phyloP scores from a whole-genome alignment of 1,140 invertebrate genomes.

The Zaprionus inermis region DNA sequence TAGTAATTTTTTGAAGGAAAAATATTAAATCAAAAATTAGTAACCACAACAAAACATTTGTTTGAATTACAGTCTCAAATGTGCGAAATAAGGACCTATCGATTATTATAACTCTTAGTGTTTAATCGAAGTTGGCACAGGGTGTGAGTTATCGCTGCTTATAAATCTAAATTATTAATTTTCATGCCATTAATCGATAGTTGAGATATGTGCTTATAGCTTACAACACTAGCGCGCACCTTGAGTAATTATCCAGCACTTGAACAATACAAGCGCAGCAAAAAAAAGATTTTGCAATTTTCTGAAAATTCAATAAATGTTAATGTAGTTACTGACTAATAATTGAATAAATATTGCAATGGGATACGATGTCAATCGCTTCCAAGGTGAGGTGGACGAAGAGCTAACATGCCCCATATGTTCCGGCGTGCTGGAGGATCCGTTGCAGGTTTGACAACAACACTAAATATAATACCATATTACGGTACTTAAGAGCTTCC shows the following conservation, averaged over 20 bases:
- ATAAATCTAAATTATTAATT: constrained; percentile 1
- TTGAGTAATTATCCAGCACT: constrained; percentile 30
- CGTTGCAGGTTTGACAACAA: constrained; percentile 87
- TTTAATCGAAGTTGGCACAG: neutral
- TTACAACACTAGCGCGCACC: constrained; percentile 15
- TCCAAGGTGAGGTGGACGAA: constrained; percentile 92
- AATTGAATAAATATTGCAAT: constrained; percentile 84
- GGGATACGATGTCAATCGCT: constrained; percentile 92
- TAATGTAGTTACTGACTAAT: constrained; percentile 30
- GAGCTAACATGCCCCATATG: constrained; percentile 93
- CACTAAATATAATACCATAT: constrained; percentile 84
- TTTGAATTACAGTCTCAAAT: neutral
- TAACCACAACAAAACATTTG: neutral
- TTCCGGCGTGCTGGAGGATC: constrained; percentile 91
- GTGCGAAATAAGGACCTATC: neutral
- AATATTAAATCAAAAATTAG: neutral
- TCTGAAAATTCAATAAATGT: constrained; percentile 39
- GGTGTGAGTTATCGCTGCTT: constrained; percentile 1
- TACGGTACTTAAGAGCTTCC: constrained; percentile 5
- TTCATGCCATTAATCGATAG: neutral
- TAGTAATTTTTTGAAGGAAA: constrained; percentile 48
- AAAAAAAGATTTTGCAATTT: constrained; percentile 62
- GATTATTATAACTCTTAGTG: neutral
- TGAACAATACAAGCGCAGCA: constrained; percentile 50
- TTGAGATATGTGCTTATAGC: neutral